phyloP scores from a whole-genome alignment of 2,113 vertebrate genomes.

The Paradoxurus hermaphroditus region DNA sequence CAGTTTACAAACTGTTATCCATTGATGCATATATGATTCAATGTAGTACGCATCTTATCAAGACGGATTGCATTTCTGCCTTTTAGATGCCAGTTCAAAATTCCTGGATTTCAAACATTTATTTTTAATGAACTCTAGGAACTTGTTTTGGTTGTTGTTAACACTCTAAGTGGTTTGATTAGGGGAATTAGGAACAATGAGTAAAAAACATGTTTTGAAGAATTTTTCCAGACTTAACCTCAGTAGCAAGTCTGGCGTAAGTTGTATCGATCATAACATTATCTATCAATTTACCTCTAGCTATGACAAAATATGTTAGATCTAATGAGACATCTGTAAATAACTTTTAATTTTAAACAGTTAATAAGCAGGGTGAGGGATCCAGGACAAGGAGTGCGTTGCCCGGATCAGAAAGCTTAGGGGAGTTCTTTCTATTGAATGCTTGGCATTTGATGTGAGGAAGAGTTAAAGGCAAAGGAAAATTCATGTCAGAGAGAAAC shows the following conservation, averaged over 20 bases:
- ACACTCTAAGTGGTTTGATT: background rate
- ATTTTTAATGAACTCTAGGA: background rate
- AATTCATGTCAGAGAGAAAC: background rate
- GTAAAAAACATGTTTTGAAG: background rate
- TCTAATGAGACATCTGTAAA: background rate
- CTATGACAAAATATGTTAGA: background rate
- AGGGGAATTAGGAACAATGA: conserved; percentile 11
- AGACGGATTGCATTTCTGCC: background rate
- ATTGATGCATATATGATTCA: background rate
- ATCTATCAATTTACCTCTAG: background rate
- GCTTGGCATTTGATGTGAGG: background rate
- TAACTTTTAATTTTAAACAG: background rate
- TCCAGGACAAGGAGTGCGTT: background rate
- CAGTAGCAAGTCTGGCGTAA: background rate
- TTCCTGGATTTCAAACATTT: conserved; percentile 19
- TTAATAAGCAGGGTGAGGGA: background rate
- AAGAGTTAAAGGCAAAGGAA: background rate
- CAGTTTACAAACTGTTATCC: background rate
- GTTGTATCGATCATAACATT: background rate
- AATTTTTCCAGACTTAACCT: background rate
- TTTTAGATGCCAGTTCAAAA: background rate
- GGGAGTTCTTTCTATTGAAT: background rate
- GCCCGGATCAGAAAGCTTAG: background rate
- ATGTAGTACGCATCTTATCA: background rate
- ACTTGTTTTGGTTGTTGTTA: background rate